phyloP scores from a whole-genome alignment of 2,888 invertebrate species.

The Stegana nigrithorax region DNA sequence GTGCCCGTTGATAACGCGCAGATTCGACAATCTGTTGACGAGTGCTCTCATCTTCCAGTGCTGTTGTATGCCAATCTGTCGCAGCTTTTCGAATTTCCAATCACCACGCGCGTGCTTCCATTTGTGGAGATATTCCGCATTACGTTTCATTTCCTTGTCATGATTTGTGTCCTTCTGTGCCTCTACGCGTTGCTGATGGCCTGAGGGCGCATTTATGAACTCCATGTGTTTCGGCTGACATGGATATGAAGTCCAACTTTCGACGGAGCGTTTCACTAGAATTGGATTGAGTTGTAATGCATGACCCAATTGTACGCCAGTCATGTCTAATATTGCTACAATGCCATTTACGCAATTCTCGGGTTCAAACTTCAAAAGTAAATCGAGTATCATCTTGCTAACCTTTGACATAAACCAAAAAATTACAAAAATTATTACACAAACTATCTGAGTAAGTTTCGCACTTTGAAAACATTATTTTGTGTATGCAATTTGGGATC shows the following conservation, averaged over 20 bases:
- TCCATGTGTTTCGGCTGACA: slow-evolving; percentile 75
- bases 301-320: slow-evolving; percentile 71
- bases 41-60: slow-evolving; percentile 42
- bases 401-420: slow-evolving; percentile 49
- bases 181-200: slow-evolving; percentile 71
- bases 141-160: slow-evolving; percentile 73
- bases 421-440: neutral
- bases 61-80: slow-evolving; percentile 81
- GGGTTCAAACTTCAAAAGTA: slow-evolving; percentile 71
- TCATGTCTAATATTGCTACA: slow-evolving; percentile 74
- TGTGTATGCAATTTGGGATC: slow-evolving; percentile 72
- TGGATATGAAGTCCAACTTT: slow-evolving; percentile 79
- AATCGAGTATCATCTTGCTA: slow-evolving; percentile 74
- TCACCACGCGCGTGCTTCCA: slow-evolving; percentile 78
- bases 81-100: slow-evolving; percentile 86
- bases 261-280: slow-evolving; percentile 73
- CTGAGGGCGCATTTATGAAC: slow-evolving; percentile 79
- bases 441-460: too few species aligned
- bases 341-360: slow-evolving; percentile 71
- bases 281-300: slow-evolving; percentile 73
- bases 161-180: slow-evolving; percentile 71
- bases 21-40: slow-evolving; percentile 49
- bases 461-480: slow-evolving; percentile 73
- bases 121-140: slow-evolving; percentile 76
- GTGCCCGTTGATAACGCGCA: slow-evolving; percentile 60